These are phyloP conservation scores for Catharus ustulatus DNA, from an alignment of 2,797 vertebrate species.

Conservation along the genomic window DNA sequence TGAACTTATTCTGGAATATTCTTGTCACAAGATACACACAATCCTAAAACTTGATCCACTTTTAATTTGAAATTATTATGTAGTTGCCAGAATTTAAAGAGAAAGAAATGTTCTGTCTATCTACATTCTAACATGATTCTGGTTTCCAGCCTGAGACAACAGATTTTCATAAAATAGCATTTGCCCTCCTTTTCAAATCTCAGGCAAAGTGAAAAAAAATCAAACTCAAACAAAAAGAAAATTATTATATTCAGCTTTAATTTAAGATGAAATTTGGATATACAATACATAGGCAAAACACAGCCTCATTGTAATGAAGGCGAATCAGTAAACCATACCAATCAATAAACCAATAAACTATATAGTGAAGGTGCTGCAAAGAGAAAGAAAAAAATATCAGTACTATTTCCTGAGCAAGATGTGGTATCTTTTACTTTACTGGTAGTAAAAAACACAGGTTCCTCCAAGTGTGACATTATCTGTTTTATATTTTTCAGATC, in stretches of 20 bases:
- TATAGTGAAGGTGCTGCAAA: background rate
- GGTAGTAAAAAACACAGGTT: background rate
- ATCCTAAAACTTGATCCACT: background rate
- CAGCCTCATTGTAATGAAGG: background rate
- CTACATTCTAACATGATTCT: background rate
- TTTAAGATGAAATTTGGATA: background rate
- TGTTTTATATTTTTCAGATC: background rate
- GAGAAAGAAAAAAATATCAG: background rate
- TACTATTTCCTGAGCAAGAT: background rate
- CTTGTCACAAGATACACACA: background rate
- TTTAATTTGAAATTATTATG: slow-evolving; percentile 57
- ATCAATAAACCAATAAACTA: background rate
- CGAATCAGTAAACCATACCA: background rate
- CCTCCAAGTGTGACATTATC: background rate
- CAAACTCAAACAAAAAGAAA: background rate
- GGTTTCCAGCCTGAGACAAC: background rate
- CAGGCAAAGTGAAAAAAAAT: background rate
- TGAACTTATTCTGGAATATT: background rate
- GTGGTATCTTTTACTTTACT: background rate
- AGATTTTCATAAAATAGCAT: background rate
- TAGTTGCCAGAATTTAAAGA: slow-evolving; percentile 31
- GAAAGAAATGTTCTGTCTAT: background rate
- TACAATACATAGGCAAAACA: background rate
- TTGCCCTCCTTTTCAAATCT: background rate
- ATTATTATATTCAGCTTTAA: background rate